These are phyloP conservation scores for Oncorhynchus nerka DNA, from an alignment of 2,113 vertebrate species.

Conservation along the genomic window DNA sequence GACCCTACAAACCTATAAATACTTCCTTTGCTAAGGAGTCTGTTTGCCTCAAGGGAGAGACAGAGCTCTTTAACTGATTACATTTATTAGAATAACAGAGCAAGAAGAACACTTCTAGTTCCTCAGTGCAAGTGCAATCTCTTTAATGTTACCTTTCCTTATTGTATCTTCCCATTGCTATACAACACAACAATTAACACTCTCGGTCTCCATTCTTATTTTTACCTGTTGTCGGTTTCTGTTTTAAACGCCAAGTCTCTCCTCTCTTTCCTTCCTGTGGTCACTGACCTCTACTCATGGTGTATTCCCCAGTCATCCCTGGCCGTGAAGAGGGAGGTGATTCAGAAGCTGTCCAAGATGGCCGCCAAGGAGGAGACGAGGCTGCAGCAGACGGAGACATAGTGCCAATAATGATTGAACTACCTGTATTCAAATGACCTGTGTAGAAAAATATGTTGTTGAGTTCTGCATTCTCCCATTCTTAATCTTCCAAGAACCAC, in stretches of 20 bases:
- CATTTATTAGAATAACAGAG: conserved; percentile 24
- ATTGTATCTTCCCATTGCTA: neutral
- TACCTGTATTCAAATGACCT: neutral
- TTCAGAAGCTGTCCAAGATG: conserved; percentile 76
- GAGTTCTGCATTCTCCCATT: neutral
- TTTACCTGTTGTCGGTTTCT: neutral
- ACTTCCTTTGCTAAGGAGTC: conserved; percentile 18
- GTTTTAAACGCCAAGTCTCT: neutral
- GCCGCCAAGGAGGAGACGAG: conserved; percentile 70
- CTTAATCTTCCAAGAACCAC: too few species aligned
- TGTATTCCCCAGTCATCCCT: conserved; percentile 73
- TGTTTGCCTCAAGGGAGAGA: conserved; percentile 37
- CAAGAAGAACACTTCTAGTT: too few species aligned
- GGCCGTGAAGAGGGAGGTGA: conserved; percentile 77
- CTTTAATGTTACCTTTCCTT: too few species aligned
- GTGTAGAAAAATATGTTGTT: neutral
- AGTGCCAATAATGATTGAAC: too few species aligned
- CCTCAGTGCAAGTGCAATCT: too few species aligned
- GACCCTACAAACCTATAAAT: neutral
- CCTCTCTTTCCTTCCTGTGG: neutral
- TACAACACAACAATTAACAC: neutral
- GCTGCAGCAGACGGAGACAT: conserved; percentile 71
- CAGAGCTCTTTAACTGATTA: conserved; percentile 38
- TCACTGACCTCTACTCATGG: too few species aligned
- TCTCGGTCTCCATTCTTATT: neutral